Conservation (phyloP, 2,888 invertebrate species). For the Microplitis manilae region DNA sequence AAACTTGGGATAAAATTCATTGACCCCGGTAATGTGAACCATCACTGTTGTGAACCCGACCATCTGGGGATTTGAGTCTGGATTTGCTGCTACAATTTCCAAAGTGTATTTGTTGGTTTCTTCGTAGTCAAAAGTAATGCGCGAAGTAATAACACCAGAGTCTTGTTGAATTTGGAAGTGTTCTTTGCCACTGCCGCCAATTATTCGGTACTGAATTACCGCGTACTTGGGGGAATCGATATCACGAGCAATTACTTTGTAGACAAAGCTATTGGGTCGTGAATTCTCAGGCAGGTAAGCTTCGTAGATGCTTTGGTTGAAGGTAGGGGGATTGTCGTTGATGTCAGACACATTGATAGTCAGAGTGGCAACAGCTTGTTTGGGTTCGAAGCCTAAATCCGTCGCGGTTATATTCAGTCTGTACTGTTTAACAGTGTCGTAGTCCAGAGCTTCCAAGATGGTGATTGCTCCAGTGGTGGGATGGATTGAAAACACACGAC, state of each 20-base stretch:
- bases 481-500: conserved; percentile 86
- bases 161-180: conserved; percentile 84
- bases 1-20: conserved; percentile 91
- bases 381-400: conserved; percentile 88
- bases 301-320: conserved; percentile 84
- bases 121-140: conserved; percentile 89
- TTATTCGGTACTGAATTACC: conserved; percentile 86
- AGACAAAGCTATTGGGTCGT: conserved; percentile 82
- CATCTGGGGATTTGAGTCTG: conserved; percentile 82
- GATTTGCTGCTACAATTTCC: conserved; percentile 88
- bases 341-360: conserved; percentile 92
- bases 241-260: conserved; percentile 82
- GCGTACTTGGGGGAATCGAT: conserved; percentile 91
- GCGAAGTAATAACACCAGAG: conserved; percentile 84
- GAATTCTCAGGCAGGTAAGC: conserved; percentile 89
- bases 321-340: conserved; percentile 92
- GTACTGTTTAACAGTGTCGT: conserved; percentile 88
- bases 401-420: conserved; percentile 88
- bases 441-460: conserved; percentile 87
- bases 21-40: conserved; percentile 87
- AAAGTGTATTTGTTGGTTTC: conserved; percentile 83
- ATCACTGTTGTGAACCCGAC: conserved; percentile 81
- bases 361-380: conserved; percentile 83
- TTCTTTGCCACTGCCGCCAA: conserved; percentile 82
- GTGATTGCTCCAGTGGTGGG: conserved; percentile 84